phyloP scores from a whole-genome alignment of 1,140 invertebrate species.

The Drosophila leontia region DNA sequence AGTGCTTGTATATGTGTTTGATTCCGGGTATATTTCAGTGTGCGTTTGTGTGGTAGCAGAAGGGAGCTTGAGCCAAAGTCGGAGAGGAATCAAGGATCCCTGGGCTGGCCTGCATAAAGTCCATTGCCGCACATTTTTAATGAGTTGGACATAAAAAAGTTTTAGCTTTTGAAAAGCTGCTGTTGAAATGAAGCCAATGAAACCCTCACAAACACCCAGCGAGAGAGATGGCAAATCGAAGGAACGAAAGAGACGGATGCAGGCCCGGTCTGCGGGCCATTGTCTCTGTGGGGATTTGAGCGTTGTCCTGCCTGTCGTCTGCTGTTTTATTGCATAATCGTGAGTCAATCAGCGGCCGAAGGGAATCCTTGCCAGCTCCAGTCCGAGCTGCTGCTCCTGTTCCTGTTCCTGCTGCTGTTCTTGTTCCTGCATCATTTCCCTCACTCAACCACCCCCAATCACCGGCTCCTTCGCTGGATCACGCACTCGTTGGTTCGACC shows the following conservation, averaged over 20 bases:
- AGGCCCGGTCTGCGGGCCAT: conserved; percentile 31
- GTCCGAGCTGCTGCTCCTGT: background rate
- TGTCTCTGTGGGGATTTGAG: conserved; percentile 55
- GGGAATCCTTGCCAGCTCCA: conserved; percentile 18
- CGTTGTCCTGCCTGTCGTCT: conserved; percentile 66
- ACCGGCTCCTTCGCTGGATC: conserved; percentile 25
- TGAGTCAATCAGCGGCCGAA: conserved; percentile 76
- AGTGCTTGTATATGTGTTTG: conserved; percentile 7
- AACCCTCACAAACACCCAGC: conserved; percentile 38
- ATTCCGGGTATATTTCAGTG: conserved; percentile 12
- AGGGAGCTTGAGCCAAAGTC: conserved; percentile 29
- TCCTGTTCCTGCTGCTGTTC: background rate
- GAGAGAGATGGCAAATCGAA: background rate
- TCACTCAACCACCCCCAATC: background rate
- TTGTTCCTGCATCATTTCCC: background rate
- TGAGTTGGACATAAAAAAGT: conserved; percentile 83
- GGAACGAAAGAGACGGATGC: background rate
- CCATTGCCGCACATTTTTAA: conserved; percentile 81
- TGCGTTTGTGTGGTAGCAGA: conserved; percentile 36
- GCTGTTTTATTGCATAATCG: conserved; percentile 82
- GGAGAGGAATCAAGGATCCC: conserved; percentile 24
- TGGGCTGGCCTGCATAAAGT: conserved; percentile 55
- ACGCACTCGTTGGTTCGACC: conserved; percentile 51
- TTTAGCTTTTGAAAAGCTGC: conserved; percentile 78
- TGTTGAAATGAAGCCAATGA: conserved; percentile 77